phyloP scores from a whole-genome alignment of 2,888 invertebrate genomes.

The Myopa tessellatipennis region DNA sequence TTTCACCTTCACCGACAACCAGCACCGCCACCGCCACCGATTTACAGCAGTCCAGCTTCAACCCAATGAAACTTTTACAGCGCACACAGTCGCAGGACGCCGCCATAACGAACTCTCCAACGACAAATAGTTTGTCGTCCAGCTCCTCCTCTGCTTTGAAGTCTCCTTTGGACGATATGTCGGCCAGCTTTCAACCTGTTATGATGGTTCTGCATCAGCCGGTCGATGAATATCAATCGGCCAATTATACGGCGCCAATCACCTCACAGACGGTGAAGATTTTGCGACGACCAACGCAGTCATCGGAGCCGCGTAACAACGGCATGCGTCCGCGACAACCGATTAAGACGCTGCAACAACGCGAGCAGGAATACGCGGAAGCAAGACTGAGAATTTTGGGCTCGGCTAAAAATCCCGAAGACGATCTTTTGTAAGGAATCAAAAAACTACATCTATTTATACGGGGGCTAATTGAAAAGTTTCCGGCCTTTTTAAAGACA shows the following conservation, averaged over 20 bases:
- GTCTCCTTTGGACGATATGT: conserved; percentile 54
- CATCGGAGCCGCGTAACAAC: conserved; percentile 73
- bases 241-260: conserved; percentile 70
- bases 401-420: conserved; percentile 84
- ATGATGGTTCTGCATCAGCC: conserved; percentile 81
- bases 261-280: conserved; percentile 82
- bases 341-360: conserved; percentile 86
- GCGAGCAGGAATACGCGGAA: conserved; percentile 94
- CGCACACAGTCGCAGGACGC: conserved; percentile 48
- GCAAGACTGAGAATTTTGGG: conserved; percentile 91
- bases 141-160: conserved; percentile 43
- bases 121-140: not conserved
- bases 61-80: conserved; percentile 60
- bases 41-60: conserved; percentile 13
- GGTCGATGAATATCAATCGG: conserved; percentile 81
- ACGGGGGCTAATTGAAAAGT: too few species aligned
- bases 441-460: not conserved
- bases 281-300: conserved; percentile 77
- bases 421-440: conserved; percentile 72
- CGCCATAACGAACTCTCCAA: conserved; percentile 11
- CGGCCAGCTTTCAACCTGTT: conserved; percentile 68
- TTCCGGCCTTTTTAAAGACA: too few species aligned
- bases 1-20: conserved; percentile 21
- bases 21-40: conserved; percentile 28
- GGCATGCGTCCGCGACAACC: conserved; percentile 79